Evolutionary conservation across 2,113 vertebrate genomes (phyloP), one percentile per base, ranked within the genome.

Genomic region (Pampusana beccarii): DNA sequence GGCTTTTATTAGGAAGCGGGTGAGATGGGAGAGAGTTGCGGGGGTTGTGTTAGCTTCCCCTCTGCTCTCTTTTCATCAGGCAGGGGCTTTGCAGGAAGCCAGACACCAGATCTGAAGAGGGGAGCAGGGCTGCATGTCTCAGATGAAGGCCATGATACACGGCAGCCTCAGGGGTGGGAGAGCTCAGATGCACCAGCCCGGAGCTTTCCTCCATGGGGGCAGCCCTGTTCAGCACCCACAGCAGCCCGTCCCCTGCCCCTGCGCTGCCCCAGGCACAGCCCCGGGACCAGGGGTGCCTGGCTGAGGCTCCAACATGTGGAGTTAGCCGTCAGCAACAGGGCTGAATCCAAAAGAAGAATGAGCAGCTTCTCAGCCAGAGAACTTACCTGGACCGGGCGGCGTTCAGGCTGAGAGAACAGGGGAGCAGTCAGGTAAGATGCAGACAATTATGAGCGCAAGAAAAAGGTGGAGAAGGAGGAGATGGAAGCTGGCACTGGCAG

Each of bases 321-420:
- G 36, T 9, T n/a, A 61, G 56, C 40, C 57, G 51, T 54, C 29
- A 48, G 46, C 40, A 79, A 66, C n/a, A 58, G 48, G 14, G 75
- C 46, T n/a, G 6, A 56, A 65, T 65, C 34, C 14, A 7, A 46
- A 73, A 58, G 25, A 80, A 92, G 31, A 66, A 84, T 2, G 8
- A 94, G 36, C 31, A 64, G 44, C 66, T 85, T 87, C 65, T 82
- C 38, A 38, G 33, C 29, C 61, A 72, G 34, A 65, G 28, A 86
- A 65, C 6, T 57, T 7, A 29, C 0, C 54, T 11, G 38, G 38
- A 79, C 13, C 0, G 0, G 21, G 38, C 3, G 5, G 8, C 13
- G 79, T 85, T 56, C 42, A 57, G 53, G 33, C 6, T 61, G 81
- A 28, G 42, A 91, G 81, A 87, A 54, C 19, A 82, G 40, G 13